Evolutionary conservation across 2,888 invertebrate species (phyloP).

Genomic region (Synanthedon andrenaeformis): DNA sequence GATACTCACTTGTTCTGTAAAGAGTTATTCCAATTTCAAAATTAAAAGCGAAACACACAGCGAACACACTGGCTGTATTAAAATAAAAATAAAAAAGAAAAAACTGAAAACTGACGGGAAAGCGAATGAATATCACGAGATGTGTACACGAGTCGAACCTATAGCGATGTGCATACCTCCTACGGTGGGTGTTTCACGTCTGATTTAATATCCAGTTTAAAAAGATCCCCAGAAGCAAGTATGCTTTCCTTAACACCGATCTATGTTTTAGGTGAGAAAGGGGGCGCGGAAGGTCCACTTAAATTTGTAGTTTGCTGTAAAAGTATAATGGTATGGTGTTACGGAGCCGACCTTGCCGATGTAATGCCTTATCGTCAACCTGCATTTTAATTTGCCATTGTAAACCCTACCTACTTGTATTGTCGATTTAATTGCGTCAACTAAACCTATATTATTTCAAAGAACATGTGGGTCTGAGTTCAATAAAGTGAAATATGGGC

Average conservation of each 20-base stretch:
- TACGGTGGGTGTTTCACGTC: background rate
- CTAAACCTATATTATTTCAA: too few species aligned
- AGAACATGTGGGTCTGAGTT: too few species aligned
- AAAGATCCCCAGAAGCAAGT: background rate
- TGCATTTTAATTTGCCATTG: conserved; percentile 2
- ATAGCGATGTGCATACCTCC: conserved; percentile 1
- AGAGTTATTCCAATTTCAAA: background rate
- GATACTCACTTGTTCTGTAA: background rate
- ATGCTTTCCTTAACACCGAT: background rate
- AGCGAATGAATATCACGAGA: conserved; percentile 18
- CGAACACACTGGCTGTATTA: background rate
- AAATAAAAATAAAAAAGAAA: background rate
- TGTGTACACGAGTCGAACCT: conserved; percentile 16
- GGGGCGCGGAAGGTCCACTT: background rate
- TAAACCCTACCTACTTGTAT: too few species aligned
- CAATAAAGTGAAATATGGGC: too few species aligned
- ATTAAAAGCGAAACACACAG: background rate
- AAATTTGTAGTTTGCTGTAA: background rate
- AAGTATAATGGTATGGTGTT: background rate
- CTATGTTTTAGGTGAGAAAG: background rate
- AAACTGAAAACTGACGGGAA: background rate
- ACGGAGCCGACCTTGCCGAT: conserved; percentile 18
- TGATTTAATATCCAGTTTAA: background rate
- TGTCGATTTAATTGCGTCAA: too few species aligned
- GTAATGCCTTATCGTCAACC: conserved; percentile 11